Base-by-base conservation (phyloP, 2,113 vertebrate species). In the Prunella fulvescens region DNA sequence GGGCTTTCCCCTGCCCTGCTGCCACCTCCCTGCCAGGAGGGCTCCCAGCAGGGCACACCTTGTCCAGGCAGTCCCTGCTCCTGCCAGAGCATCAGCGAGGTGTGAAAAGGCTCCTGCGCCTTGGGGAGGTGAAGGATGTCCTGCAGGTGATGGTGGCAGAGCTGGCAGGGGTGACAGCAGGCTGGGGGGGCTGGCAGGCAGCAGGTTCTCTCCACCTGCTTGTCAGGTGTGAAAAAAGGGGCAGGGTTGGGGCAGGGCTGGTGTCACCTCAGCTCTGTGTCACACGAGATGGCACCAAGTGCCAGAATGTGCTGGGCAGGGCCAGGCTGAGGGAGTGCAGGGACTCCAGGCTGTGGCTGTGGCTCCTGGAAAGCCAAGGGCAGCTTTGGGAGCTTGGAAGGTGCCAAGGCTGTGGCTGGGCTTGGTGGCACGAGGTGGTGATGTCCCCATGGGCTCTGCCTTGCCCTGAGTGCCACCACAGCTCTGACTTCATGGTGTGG, bases 61-160 rank as follows among this genome's bases (percentile, higher is more conserved):
- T 69, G 70, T 18, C 28, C 4, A 3, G 42, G 54, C 22, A 17
- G 79, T 13, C 19, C 33, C 44, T 56, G 73, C 57, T 73, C 64
- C 56, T 35, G 19, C 0, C 2, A 29, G 31, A 85, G 84, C 48
- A 23, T 8, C 14, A 0, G 25, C 0, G 0, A 71, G 39, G 33
- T 72, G 67, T 8, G 7, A 3, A 71, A 51, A 81, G 61, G 35
- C 0, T 0, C 65, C 51, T 19, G 3, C 25, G 78, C 31, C 65
- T 40, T 1, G 1, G 50, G 37, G 44, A 56, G 71, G 33, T 51
- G 53, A 57, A n/a, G 58, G 70, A 14, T 47, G 45, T 56, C 28
- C 57, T 26, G 58, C 84, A 40, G 78, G 17, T n/a, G 73, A 11
- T 9, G 31, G 40, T 35, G 40, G 22, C 86, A 72, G 76, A 8